phyloP scores from a whole-genome alignment of 2,113 vertebrate genomes.

The Oncorhynchus gorbuscha region DNA sequence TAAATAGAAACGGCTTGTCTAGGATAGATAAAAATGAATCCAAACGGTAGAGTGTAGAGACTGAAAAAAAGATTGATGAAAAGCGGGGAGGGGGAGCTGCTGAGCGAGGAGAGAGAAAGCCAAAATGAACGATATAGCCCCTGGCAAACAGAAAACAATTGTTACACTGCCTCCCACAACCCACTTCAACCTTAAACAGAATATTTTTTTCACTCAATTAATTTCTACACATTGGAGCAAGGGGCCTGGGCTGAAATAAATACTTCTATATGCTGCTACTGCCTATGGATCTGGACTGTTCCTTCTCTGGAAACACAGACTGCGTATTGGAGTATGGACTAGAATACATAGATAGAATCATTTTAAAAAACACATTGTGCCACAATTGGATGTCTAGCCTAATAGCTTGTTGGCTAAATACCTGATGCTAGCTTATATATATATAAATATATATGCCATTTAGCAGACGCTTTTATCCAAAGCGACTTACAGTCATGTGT shows the following conservation, averaged over 20 bases:
- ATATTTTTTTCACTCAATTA: slow-evolving; percentile 82
- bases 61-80: slow-evolving; percentile 57
- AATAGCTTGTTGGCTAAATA: no score
- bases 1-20: slow-evolving; percentile 24
- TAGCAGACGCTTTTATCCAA: no score
- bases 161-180: slow-evolving; percentile 78
- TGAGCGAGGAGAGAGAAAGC: slow-evolving; percentile 61
- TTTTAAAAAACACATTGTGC: no score
- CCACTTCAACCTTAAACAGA: slow-evolving; percentile 78
- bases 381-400: no score
- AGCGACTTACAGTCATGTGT: no score
- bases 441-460: no score
- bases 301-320: not conserved
- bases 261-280: slow-evolving; percentile 65
- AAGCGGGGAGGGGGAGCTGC: slow-evolving; percentile 40
- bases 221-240: slow-evolving; percentile 76
- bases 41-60: slow-evolving; percentile 48
- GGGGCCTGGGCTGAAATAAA: slow-evolving; percentile 64
- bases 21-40: slow-evolving; percentile 57
- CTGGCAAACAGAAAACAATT: slow-evolving; percentile 77
- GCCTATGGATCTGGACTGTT: slow-evolving; percentile 49
- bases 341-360: no score
- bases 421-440: no score
- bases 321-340: no score
- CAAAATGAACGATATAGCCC: slow-evolving; percentile 76